Percentiles rank a stretch among this genome's conserved stretches.
phyloP scores from a whole-genome alignment of 1,140 invertebrate genomes.

The Eumaeus atala region DNA sequence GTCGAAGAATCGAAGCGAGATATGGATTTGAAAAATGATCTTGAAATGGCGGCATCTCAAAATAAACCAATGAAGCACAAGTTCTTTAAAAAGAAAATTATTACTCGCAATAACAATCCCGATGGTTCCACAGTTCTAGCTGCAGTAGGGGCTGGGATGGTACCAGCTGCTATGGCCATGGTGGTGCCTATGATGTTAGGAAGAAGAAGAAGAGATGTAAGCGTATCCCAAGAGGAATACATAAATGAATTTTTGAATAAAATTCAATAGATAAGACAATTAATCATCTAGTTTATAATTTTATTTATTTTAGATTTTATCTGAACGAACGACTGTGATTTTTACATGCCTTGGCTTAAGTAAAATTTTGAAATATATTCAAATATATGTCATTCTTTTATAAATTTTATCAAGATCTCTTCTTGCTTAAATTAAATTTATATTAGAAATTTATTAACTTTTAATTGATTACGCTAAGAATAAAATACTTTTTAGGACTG shows the following conservation, averaged over 20 bases:
- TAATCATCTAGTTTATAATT: not conserved
- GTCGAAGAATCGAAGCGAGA: conserved; percentile 77
- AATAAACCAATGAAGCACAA: conserved; percentile 46
- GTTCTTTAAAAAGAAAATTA: conserved; percentile 52
- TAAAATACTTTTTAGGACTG: too few relatives aligned
- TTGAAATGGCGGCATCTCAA: conserved; percentile 37
- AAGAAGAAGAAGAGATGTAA: conserved; percentile 68
- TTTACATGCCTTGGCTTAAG: not conserved
- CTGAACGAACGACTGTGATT: conserved; percentile 1
- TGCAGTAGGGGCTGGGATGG: conserved; percentile 83
- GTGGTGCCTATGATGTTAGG: conserved; percentile 84
- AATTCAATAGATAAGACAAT: conserved; percentile 7
- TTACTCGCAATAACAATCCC: conserved; percentile 35
- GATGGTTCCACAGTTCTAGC: conserved; percentile 79
- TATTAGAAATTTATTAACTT: too few relatives aligned
- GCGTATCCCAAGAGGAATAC: conserved; percentile 14
- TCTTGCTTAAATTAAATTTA: too few relatives aligned
- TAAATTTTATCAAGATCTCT: too few relatives aligned
- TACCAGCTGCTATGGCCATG: conserved; percentile 86
- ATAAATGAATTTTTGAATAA: conserved; percentile 19
- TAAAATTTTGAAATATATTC: too few relatives aligned
- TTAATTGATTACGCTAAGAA: too few relatives aligned
- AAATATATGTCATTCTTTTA: not conserved
- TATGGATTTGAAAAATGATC: conserved; percentile 57
- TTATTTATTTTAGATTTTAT: conserved; percentile 6